phyloP scores from a whole-genome alignment of 2,888 invertebrate genomes.

The Acleris cristana region DNA sequence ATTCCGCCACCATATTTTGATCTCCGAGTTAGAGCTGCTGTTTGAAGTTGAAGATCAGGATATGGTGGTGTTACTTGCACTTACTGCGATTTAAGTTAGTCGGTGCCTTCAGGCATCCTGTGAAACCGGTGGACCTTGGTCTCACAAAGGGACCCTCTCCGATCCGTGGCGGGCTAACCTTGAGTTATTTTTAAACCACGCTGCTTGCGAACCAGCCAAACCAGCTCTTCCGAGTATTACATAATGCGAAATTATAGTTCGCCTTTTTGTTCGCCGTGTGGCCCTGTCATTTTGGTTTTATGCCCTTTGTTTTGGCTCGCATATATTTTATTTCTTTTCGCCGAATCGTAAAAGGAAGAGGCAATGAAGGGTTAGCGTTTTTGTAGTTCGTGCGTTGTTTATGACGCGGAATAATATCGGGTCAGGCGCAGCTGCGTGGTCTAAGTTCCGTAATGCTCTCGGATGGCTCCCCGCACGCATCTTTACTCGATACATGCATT shows the following conservation, averaged over 20 bases:
- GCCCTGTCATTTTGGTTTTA: conserved; percentile 80
- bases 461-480: no score
- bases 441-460: no score
- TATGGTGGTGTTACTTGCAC: no score
- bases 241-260: conserved; percentile 81
- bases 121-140: conserved; percentile 80
- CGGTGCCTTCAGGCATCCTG: conserved; percentile 66
- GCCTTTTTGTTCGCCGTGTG: conserved; percentile 73
- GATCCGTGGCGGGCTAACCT: conserved; percentile 71
- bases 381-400: conserved; percentile 68
- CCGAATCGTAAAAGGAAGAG: conserved; percentile 82
- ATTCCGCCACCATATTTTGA: no score
- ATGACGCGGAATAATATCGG: conserved; percentile 76
- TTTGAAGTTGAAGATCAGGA: no score
- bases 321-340: conserved; percentile 80
- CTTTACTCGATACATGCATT: no score
- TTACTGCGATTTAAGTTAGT: no score
- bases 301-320: conserved; percentile 79
- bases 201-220: conserved; percentile 73
- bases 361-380: conserved; percentile 81
- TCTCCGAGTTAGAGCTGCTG: no score
- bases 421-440: conserved; percentile 60
- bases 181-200: conserved; percentile 81
- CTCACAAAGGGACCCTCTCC: conserved; percentile 77
- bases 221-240: conserved; percentile 80